Percentiles rank a stretch among this genome's conserved stretches.
phyloP scores from a whole-genome alignment of 2,888 invertebrate species.

The Spisula subtruncata region DNA sequence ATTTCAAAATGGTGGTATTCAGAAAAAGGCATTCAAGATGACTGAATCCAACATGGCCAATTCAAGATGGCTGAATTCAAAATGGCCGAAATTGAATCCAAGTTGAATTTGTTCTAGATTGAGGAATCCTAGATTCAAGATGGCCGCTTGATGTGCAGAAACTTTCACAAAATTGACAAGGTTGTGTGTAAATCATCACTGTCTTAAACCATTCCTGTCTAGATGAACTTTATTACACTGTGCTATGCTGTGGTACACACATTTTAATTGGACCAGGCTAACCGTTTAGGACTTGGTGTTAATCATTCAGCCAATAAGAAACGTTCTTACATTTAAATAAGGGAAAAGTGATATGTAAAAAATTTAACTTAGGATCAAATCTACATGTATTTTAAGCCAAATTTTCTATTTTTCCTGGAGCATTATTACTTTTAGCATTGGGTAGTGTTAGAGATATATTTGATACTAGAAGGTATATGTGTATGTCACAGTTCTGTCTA shows the following conservation, averaged over 20 bases:
- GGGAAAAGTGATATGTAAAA: not conserved
- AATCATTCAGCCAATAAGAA: not conserved
- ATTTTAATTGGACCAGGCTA: not conserved
- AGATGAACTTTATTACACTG: not conserved
- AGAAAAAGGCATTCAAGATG: not conserved
- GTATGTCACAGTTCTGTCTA: not conserved
- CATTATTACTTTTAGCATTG: not conserved
- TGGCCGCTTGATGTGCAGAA: not conserved
- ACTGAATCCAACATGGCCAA: not conserved
- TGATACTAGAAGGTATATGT: not conserved
- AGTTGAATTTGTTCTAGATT: no score
- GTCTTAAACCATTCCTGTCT: slow-evolving; percentile 6
- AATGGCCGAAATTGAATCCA: not conserved
- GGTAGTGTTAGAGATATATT: not conserved
- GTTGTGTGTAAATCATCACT: slow-evolving; percentile 3
- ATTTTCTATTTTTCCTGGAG: not conserved
- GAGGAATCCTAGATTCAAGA: not conserved
- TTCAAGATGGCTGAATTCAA: not conserved
- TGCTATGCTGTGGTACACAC: not conserved
- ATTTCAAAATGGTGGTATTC: no score
- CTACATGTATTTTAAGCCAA: not conserved
- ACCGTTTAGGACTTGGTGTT: not conserved
- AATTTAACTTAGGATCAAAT: no score
- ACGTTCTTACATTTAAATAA: not conserved
- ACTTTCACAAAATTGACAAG: not conserved